Evolutionary conservation across 64 coral and sea anemone genomes (phyloP), one percentile per base, ranked within the genome.

Genomic region (Montipora sp.): DNA sequence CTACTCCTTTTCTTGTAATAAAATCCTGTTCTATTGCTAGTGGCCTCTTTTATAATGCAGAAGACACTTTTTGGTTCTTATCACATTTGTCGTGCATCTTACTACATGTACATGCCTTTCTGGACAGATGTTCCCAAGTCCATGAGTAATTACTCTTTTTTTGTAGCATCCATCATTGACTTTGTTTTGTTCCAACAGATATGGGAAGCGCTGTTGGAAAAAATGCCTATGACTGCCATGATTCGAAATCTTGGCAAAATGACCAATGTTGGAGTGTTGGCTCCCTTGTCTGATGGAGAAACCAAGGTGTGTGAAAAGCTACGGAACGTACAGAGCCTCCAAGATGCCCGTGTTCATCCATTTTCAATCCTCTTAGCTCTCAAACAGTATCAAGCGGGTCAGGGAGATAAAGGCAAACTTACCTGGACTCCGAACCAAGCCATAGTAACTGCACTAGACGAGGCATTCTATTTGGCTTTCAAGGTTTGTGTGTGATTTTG

Each of bases 191-290:
- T 78, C 7, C 16, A 44, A 70, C 51, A 98, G 96, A 89, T 98
- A 10, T 98, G 96, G 96, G 58, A 89, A 48, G 96, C 96, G n/a
- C 89, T 98, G 5, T 78, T 98, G 23, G 91, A 98, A 47, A 98
- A 98, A 59, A 98, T 98, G 96, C 96, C 96, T 3, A 98, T 98
- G 96, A 98, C 96, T 16, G 96, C 96, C 6, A 98, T 98, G 96
- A 91, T 98, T 47, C 87, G 96, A 80, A 98, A 98, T 80, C 91
- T 98, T 36, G 90, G 87, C 20, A 98, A 98, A 84, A 98, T 98
- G 96, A 95, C 96, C 9, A 86, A 83, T 14, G 87, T 98, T 69
- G 91, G 83, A 20, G 49, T 98, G 0, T 75, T 98, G 12, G 93
- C 86, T 3, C 55, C 69, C 14, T 69, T 69, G 13, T 77, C 80